A percentile compares a stretch with the other conserved stretches of the same genome.
Evolutionary conservation across 2,888 invertebrate genomes (phyloP).

Genomic region (Idaea aversata): DNA sequence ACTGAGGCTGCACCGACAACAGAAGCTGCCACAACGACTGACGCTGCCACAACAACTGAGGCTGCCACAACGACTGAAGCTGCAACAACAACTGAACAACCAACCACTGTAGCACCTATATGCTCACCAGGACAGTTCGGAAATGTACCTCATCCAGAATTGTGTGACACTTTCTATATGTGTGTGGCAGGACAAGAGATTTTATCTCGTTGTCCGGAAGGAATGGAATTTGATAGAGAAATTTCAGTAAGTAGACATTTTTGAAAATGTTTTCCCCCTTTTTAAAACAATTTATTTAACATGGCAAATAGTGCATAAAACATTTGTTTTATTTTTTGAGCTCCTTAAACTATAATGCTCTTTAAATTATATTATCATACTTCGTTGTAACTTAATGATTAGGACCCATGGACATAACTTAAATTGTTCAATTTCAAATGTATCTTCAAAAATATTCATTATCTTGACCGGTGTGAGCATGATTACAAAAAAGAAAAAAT

Average conservation of each 20-base stretch:
- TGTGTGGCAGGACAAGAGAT: conserved; percentile 41
- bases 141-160: conserved; percentile 42
- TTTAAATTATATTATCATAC: no score
- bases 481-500: no score
- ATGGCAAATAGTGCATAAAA: no score
- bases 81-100: conserved; percentile 6
- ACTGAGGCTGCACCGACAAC: conserved; percentile 4
- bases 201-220: conserved; percentile 35
- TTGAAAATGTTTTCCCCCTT: no score
- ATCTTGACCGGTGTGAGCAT: no score
- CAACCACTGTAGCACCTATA: conserved; percentile 18
- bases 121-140: conserved; percentile 41
- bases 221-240: conserved; percentile 41
- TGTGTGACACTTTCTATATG: conserved; percentile 44
- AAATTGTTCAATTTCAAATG: no score
- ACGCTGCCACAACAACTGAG: conserved; percentile 1
- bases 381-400: no score
- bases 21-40: not conserved
- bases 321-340: no score
- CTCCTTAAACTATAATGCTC: no score
- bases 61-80: conserved; percentile 1
- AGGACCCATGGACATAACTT: no score
- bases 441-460: no score
- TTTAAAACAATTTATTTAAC: no score
- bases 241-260: conserved; percentile 19